Conservation (phyloP, 1,140 invertebrate species). For the Drosophila ercepeae region DNA sequence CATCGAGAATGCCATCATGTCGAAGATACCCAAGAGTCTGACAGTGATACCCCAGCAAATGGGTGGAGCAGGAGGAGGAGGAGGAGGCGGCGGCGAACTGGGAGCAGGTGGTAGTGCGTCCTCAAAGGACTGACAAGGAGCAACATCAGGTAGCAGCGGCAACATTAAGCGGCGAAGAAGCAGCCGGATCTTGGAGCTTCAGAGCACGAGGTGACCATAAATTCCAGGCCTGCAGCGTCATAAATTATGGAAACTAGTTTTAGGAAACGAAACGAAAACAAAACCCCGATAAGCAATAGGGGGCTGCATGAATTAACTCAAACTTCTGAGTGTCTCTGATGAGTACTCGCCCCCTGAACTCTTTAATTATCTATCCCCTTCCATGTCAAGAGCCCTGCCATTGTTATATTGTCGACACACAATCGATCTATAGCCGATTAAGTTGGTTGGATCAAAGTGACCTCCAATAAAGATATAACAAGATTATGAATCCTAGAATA, state of each 20-base stretch:
- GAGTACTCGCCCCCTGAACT: too few species aligned
- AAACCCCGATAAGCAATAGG: too few species aligned
- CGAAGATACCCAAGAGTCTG: slow-evolving; percentile 90
- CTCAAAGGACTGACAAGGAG: slow-evolving; percentile 30
- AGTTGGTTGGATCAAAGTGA: too few species aligned
- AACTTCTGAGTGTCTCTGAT: too few species aligned
- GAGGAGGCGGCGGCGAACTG: slow-evolving; percentile 11
- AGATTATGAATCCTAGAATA: too few species aligned
- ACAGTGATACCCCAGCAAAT: slow-evolving; percentile 88
- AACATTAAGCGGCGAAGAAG: slow-evolving; percentile 4
- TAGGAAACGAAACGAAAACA: background rate
- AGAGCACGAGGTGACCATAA: slow-evolving; percentile 12
- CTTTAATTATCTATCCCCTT: too few species aligned
- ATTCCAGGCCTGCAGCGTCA: slow-evolving; percentile 9
- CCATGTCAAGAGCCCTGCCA: too few species aligned
- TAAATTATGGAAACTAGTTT: slow-evolving; percentile 10
- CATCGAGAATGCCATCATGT: slow-evolving; percentile 84
- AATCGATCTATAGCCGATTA: too few species aligned
- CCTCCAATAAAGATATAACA: too few species aligned
- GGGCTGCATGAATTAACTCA: too few species aligned
- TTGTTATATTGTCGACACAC: too few species aligned
- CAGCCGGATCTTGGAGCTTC: slow-evolving; percentile 24
- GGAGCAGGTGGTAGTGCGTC: background rate
- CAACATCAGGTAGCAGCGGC: too few species aligned
- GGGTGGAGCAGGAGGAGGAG: slow-evolving; percentile 3